Conservation (phyloP, 2,888 invertebrate genomes). For the Leptinotarsa tumamoca region DNA sequence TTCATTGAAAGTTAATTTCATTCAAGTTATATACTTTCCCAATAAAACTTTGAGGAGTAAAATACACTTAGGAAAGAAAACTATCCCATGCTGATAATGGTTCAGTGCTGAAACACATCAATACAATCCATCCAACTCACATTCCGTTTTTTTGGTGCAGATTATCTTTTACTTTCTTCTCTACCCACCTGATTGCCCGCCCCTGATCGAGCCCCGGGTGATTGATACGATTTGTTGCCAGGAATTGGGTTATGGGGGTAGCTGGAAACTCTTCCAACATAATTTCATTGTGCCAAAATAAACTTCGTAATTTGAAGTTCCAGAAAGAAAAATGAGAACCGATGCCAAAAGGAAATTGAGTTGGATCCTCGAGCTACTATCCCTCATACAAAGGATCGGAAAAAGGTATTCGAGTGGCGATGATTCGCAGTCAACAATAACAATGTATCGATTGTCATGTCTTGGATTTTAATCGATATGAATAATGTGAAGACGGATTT, state of each 20-base stretch:
- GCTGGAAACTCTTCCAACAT: conserved; percentile 1
- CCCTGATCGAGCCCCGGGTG: background rate
- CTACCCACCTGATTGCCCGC: background rate
- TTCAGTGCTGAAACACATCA: too few relatives aligned
- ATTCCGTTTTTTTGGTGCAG: background rate
- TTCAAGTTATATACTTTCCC: too few relatives aligned
- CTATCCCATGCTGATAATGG: too few relatives aligned
- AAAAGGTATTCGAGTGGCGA: background rate
- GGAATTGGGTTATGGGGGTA: conserved; percentile 15
- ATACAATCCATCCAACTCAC: background rate
- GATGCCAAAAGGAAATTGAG: conserved; percentile 9
- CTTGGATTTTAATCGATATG: too few relatives aligned
- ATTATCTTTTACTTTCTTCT: background rate
- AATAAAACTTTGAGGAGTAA: too few relatives aligned
- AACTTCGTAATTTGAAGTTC: conserved; percentile 13
- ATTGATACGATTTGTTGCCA: conserved; percentile 19
- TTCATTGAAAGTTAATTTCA: too few relatives aligned
- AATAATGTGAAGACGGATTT: too few relatives aligned
- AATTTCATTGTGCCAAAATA: conserved; percentile 7
- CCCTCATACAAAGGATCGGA: background rate
- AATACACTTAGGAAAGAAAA: too few relatives aligned
- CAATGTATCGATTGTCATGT: too few relatives aligned
- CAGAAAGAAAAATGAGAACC: conserved; percentile 5
- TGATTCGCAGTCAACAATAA: too few relatives aligned
- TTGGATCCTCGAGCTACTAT: background rate